These are phyloP conservation scores for Barbus barbus DNA, from an alignment of 2,113 vertebrate genomes.

Conservation along the genomic window DNA sequence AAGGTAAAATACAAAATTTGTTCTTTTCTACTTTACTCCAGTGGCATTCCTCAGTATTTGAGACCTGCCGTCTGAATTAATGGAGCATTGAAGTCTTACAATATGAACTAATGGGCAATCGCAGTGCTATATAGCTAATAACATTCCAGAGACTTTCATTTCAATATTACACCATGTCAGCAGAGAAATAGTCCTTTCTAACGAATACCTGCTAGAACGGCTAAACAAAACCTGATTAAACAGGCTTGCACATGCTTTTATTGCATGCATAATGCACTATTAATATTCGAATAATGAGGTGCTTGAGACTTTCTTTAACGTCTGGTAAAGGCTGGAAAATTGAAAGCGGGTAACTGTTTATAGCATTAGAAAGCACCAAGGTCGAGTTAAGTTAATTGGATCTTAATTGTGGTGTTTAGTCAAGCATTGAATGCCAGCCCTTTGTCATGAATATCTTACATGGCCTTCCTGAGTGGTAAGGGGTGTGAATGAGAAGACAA, in stretches of 20 bases:
- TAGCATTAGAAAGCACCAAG: conserved; percentile 49
- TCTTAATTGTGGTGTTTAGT: conserved; percentile 56
- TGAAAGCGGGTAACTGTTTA: conserved; percentile 42
- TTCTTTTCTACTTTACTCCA: not conserved
- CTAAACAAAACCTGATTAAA: conserved; percentile 25
- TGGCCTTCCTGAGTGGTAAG: conserved; percentile 1
- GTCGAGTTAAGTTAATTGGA: conserved; percentile 51
- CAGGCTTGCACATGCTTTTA: conserved; percentile 6
- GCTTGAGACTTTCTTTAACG: conserved; percentile 49
- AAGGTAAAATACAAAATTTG: no score
- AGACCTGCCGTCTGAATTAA: conserved; percentile 8
- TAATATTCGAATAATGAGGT: conserved; percentile 53
- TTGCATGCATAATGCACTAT: conserved; percentile 49
- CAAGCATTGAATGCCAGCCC: conserved; percentile 39
- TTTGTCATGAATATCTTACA: conserved; percentile 49
- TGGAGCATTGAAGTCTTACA: not conserved
- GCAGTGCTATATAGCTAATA: not conserved
- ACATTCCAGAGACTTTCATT: conserved; percentile 12
- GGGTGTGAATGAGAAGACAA: conserved; percentile 13
- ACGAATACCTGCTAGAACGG: not conserved
- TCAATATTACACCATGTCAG: not conserved
- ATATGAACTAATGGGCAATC: conserved; percentile 23
- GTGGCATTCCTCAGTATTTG: not conserved
- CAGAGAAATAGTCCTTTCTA: not conserved
- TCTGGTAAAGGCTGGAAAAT: conserved; percentile 32